A percentile compares a stretch with the other conserved stretches of the same genome.
Conservation (phyloP, 2,888 invertebrate species). For the Drosophila neutralis region DNA sequence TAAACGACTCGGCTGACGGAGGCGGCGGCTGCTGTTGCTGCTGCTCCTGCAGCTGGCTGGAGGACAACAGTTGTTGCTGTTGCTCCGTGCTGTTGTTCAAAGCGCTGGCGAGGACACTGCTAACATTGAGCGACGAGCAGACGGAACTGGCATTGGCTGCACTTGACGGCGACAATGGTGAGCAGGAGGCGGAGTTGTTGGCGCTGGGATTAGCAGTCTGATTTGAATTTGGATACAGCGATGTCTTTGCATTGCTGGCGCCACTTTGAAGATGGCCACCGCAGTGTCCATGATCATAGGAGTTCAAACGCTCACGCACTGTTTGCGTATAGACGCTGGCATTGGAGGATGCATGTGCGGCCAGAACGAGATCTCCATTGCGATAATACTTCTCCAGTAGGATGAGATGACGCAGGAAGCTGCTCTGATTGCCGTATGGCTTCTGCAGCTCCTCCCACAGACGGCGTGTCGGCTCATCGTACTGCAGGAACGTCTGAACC, state of each 20-base stretch:
- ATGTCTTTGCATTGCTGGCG: not conserved
- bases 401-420: slow-evolving; percentile 92
- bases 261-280: slow-evolving; percentile 65
- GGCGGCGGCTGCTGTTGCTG: slow-evolving; percentile 15
- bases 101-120: slow-evolving; percentile 44
- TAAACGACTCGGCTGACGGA: slow-evolving; percentile 28
- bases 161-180: not conserved
- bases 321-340: slow-evolving; percentile 92
- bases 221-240: slow-evolving; percentile 8
- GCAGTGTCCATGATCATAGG: slow-evolving; percentile 88
- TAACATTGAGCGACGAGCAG: not conserved
- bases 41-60: slow-evolving; percentile 1
- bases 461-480: slow-evolving; percentile 91
- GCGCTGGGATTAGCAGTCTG: slow-evolving; percentile 4
- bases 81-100: slow-evolving; percentile 20
- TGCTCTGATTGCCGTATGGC: slow-evolving; percentile 94
- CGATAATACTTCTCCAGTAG: slow-evolving; percentile 93
- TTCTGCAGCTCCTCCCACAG: slow-evolving; percentile 93
- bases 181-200: not conserved
- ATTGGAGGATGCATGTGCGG: slow-evolving; percentile 90
- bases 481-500: slow-evolving; percentile 91
- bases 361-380: slow-evolving; percentile 90
- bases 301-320: slow-evolving; percentile 91
- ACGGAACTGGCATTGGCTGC: not conserved
- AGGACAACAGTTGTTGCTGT: slow-evolving; percentile 7